Base-by-base conservation (phyloP, 2,113 vertebrate genomes). In the Labeo rohita region DNA sequence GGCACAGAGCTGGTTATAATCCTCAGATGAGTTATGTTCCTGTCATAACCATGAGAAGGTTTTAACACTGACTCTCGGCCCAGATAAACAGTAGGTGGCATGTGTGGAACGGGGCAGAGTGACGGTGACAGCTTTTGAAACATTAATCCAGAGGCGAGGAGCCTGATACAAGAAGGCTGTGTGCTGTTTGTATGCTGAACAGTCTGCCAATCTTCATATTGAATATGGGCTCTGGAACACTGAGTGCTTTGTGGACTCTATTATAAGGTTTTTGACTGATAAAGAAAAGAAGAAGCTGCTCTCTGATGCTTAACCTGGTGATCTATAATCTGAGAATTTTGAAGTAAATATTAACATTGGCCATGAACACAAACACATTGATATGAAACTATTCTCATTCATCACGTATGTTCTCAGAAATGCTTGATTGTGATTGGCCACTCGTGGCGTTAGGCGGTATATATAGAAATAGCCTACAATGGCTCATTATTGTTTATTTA, bases 71-170 rank as follows among this genome's bases (percentile, higher is more conserved):
- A 95, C 94, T 95, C 94, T 95, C 93, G 95, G 88, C 83, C 92
- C 89, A 94, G 95, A 96, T 94, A 93, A 96, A 96, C 94, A 95
- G 94, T 93, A 96, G 94, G 95, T 95, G 94, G 95, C 92, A 91
- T 89, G 43, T 65, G 77, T 61, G 54, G 77, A 89, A 92, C 77
- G 89, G 93, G 92, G 92, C 89, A 92, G 91, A 87, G 93, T 93
- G 95, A 94, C 92, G 92, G 93, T 94, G 93, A 95, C 94, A 93
- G 92, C 90, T 95, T 95, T 93, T 94, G 93, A 95, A 95, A 95
- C 95, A 96, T 95, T 94, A 93, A 95, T 95, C 94, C 94, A 92
- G 91, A 87, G 83, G 89, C 84, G 87, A 90, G 56, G 89, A 21
- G 68, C 39, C 68, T 87, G 88, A 90, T 93, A 36, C 1, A 12